Evolutionary conservation across 2,797 vertebrate species (phyloP), one percentile per base, ranked within the genome.

Genomic region (Decapterus maruadsi): DNA sequence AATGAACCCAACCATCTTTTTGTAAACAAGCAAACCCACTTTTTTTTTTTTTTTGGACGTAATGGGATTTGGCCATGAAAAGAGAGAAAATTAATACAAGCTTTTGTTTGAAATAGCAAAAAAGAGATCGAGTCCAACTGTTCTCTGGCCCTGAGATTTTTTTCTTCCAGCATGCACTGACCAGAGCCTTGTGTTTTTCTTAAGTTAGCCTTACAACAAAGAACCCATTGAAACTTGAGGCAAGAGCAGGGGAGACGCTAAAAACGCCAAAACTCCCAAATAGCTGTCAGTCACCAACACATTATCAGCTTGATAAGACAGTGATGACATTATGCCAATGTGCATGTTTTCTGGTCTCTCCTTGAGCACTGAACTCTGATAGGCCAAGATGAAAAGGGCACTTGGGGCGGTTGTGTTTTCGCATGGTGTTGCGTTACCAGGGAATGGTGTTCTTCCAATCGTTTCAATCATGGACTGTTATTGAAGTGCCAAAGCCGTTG

Each of bases 241-340:
- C 61, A 63, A 75, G 61, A 74, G 54, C 29, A 22, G 55, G 63
- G 4, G 22, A 81, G 54, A 45, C 11, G 3, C 46, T 82, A 80
- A 91, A 90, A 85, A 83, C 14, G 56, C 82, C 81, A 84, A 88
- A 90, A 82, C 73, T 62, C 46, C 55, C 38, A 80, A 89, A 90
- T 86, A 87, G 80, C 80, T 89, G 83, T 90, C 85, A 88, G 63
- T 90, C 86, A 89, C 58, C 79, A 87, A 78, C 84, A 83, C 80
- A 76, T 85, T 76, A 87, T 86, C 80, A 87, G 86, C 74, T 83
- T 68, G 77, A 68, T 71, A 71, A 76, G 55, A 84, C 68, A 58
- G 74, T 48, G 72, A 84, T 10, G 53, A 72, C 61, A 73, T 77
- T 65, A 68, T 82, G 48, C 66, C 58, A 48, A 68, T 10, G 0